Evolutionary conservation across 2,113 vertebrate genomes (phyloP), one percentile per base, ranked within the genome.

Genomic region (Dascyllus trimaculatus): DNA sequence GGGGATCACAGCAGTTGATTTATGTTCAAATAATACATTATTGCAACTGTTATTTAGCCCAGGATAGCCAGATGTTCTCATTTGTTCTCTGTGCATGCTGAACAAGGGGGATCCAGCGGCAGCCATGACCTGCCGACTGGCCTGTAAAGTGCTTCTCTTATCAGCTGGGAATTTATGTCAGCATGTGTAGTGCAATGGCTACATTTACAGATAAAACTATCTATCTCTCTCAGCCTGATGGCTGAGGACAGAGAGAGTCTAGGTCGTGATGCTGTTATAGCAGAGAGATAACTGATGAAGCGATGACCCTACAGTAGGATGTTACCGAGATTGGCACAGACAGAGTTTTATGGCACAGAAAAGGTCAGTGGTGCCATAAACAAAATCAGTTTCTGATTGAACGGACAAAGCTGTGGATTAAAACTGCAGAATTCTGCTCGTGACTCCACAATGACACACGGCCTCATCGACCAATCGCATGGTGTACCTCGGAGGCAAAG

Each of bases 161-260:
- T 94, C 91, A 90, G 87, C 79, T 4, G 59, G 61, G 80, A 92
- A 87, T 92, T 89, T 78, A 90, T 91, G 89, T 90, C 87, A 82
- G 87, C 65, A 74, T 61, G 68, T 90, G 88, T 79, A 75, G 85
- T 48, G 76, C 82, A 84, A 78, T 80, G 35, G 80, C 78, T 71
- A 88, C 90, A 85, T 89, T 83, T 53, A 70, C 81, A 85, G 90
- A 93, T 93, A 88, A 91, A 93, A 72, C 75, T 68, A 82, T 91
- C 80, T 70, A 86, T 90, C 89, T 88, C 67, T 60, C 25, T 58
- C 68, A 38, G 82, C 59, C 79, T 89, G 86, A 84, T 78, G 82
- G 89, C 88, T 57, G 83, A 75, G 90, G 81, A 89, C 85, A 84
- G 78, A 79, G 66, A 66, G 83, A 78, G 77, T 80, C 80, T 75